These are phyloP conservation scores for Muntiacus reevesi DNA, from an alignment of 2,113 vertebrate species.

Conservation along the genomic window DNA sequence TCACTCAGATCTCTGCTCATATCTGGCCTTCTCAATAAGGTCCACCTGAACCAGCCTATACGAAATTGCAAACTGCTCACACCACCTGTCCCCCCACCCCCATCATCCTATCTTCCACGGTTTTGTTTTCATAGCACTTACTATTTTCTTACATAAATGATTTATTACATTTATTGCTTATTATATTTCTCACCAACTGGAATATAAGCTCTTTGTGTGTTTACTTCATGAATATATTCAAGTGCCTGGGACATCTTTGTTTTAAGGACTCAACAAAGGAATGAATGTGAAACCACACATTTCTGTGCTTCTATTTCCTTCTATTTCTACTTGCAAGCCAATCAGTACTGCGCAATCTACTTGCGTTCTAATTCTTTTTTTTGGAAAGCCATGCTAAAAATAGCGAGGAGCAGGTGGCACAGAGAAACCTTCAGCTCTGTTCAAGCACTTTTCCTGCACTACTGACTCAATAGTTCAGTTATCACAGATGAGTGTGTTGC, in stretches of 20 bases:
- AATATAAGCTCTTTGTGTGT: background rate
- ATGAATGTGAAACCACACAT: background rate
- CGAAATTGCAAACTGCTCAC: background rate
- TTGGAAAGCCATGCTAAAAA: conserved; percentile 8
- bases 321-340: background rate
- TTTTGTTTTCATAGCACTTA: background rate
- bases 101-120: background rate
- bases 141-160: background rate
- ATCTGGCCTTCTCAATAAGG: background rate
- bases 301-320: background rate
- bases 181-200: background rate
- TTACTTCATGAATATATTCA: background rate
- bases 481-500: background rate
- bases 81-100: no score
- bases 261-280: background rate
- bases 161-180: background rate
- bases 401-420: background rate
- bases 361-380: background rate
- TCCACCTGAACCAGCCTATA: background rate
- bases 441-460: background rate
- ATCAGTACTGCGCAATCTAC: background rate
- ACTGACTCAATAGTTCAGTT: background rate
- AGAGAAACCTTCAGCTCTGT: background rate
- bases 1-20: background rate
- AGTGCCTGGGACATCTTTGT: background rate